Percentiles rank a stretch among this genome's conserved stretches.
These are phyloP conservation scores for Subacronicta megacephala DNA, from an alignment of 2,888 invertebrate species.

Conservation along the genomic window DNA sequence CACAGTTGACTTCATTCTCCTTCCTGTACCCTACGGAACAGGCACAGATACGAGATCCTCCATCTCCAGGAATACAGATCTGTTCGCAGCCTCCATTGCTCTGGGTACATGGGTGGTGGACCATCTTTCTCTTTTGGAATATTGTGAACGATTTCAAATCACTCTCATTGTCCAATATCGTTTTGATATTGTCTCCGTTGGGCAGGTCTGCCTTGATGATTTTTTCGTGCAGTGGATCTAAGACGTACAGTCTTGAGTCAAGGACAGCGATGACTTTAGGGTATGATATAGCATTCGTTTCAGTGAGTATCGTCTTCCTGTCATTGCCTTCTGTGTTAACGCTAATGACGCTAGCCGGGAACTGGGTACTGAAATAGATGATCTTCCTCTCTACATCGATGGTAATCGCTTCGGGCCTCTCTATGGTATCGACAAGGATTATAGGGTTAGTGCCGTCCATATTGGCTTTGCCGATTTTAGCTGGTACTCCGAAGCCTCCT, in stretches of 20 bases:
- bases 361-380: slow-evolving; percentile 96
- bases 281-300: slow-evolving; percentile 92
- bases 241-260: slow-evolving; percentile 94
- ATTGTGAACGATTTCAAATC: slow-evolving; percentile 96
- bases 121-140: slow-evolving; percentile 94
- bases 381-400: slow-evolving; percentile 95
- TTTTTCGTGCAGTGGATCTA: slow-evolving; percentile 97
- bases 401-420: slow-evolving; percentile 95
- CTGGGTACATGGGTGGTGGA: slow-evolving; percentile 95
- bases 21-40: slow-evolving; percentile 97
- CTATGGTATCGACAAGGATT: slow-evolving; percentile 92
- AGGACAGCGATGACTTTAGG: slow-evolving; percentile 95
- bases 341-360: slow-evolving; percentile 92
- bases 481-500: slow-evolving; percentile 96
- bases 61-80: slow-evolving; percentile 96
- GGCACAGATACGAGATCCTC: slow-evolving; percentile 93
- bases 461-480: slow-evolving; percentile 96
- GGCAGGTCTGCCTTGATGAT: slow-evolving; percentile 95
- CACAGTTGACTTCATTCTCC: slow-evolving; percentile 93
- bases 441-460: slow-evolving; percentile 97
- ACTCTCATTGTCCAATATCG: slow-evolving; percentile 95
- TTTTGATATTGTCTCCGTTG: slow-evolving; percentile 93
- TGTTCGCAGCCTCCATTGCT: slow-evolving; percentile 98
- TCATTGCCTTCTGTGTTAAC: slow-evolving; percentile 93
- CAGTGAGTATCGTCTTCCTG: slow-evolving; percentile 91